These are phyloP conservation scores for Dromiciops gliroides DNA, from an alignment of 2,113 vertebrate genomes.

Conservation along the genomic window DNA sequence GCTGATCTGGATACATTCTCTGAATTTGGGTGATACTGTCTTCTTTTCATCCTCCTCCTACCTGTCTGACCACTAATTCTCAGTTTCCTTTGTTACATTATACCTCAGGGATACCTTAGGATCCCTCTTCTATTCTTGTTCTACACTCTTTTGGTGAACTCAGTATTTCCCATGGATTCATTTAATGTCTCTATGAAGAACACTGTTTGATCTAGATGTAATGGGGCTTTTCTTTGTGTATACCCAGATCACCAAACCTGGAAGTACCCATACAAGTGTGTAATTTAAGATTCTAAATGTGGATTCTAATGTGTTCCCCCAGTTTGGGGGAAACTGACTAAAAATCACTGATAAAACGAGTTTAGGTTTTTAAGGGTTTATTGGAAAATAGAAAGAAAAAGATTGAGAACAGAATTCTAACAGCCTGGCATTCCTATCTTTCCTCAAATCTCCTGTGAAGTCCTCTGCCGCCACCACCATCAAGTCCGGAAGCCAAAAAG, in stretches of 20 bases:
- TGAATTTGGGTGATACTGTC: not conserved
- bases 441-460: too few relatives aligned
- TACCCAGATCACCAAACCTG: not conserved
- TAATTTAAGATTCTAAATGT: too few relatives aligned
- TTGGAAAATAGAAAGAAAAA: too few relatives aligned
- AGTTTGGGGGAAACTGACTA: too few relatives aligned
- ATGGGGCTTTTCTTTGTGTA: not conserved
- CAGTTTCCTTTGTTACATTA: not conserved
- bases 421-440: too few relatives aligned
- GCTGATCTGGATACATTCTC: not conserved
- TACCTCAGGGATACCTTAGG: not conserved
- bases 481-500: too few relatives aligned
- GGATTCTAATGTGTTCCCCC: too few relatives aligned
- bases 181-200: not conserved
- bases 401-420: too few relatives aligned
- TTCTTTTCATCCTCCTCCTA: not conserved
- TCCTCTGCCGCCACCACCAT: too few relatives aligned
- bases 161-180: not conserved
- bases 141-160: not conserved
- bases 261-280: too few relatives aligned
- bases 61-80: not conserved
- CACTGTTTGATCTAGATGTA: not conserved
- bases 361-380: too few relatives aligned
- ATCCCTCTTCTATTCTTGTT: not conserved
- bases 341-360: too few relatives aligned